These are phyloP conservation scores for Achatina immaculata DNA, from an alignment of 1,140 invertebrate species.

Conservation along the genomic window DNA sequence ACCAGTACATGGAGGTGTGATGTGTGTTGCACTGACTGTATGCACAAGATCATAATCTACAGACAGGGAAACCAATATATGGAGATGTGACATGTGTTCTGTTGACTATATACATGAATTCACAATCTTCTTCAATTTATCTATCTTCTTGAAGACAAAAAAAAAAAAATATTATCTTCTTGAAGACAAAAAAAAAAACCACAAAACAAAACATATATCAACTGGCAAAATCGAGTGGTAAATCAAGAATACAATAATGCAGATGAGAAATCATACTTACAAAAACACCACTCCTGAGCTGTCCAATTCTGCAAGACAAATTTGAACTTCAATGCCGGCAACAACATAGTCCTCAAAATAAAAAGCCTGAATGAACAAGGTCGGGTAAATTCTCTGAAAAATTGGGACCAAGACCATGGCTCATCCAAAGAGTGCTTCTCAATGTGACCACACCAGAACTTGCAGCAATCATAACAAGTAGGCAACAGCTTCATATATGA, in stretches of 20 bases:
- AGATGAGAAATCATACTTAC: background rate
- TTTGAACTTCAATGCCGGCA: background rate
- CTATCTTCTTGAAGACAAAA: too few species aligned
- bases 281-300: background rate
- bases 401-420: background rate
- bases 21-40: too few species aligned
- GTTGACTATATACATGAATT: too few species aligned
- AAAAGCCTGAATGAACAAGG: background rate
- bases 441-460: background rate
- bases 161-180: too few species aligned
- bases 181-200: too few species aligned
- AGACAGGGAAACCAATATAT: too few species aligned
- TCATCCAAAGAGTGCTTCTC: background rate
- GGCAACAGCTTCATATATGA: background rate
- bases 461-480: background rate
- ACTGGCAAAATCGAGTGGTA: background rate
- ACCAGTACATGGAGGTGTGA: too few species aligned
- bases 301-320: background rate
- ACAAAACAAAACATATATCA: background rate
- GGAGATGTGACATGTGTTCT: too few species aligned
- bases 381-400: background rate
- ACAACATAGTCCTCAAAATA: background rate
- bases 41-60: too few species aligned
- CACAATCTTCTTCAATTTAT: too few species aligned
- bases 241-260: background rate